Percentiles rank a stretch among this genome's conserved stretches.
These are phyloP conservation scores for Sarcophaga subvicina DNA, from an alignment of 2,888 invertebrate genomes.

Conservation along the genomic window DNA sequence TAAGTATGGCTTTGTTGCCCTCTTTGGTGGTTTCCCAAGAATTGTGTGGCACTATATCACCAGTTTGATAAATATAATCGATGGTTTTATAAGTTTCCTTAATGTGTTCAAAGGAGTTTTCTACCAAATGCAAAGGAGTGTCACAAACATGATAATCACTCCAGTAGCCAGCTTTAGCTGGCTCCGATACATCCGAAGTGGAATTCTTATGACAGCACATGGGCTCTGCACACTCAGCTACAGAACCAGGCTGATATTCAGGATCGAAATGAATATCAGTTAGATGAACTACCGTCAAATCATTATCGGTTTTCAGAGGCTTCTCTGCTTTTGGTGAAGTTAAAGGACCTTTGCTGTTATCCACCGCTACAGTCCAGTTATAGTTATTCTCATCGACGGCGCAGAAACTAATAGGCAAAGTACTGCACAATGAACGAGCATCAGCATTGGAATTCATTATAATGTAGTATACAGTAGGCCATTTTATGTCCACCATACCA, in stretches of 20 bases:
- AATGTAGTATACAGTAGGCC: conserved; percentile 86
- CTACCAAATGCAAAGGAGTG: conserved; percentile 86
- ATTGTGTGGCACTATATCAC: conserved; percentile 93
- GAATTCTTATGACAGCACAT: conserved; percentile 87
- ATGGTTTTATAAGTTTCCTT: conserved; percentile 84
- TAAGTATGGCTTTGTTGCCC: conserved; percentile 85
- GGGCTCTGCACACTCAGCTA: conserved; percentile 88
- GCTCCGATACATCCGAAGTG: conserved; percentile 40
- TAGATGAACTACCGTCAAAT: conserved; percentile 77
- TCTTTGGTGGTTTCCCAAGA: conserved; percentile 91
- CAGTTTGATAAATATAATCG: conserved; percentile 90
- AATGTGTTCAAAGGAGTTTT: conserved; percentile 86
- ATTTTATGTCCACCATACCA: conserved; percentile 85
- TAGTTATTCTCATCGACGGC: conserved; percentile 73
- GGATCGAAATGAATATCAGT: conserved; percentile 90
- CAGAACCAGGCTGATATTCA: conserved; percentile 86
- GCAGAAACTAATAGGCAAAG: conserved; percentile 77
- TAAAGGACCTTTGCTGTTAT: conserved; percentile 70
- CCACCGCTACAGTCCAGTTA: conserved; percentile 74
- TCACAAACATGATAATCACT: conserved; percentile 92
- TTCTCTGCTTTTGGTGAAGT: conserved; percentile 74
- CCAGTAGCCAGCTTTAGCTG: conserved; percentile 87
- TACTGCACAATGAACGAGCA: conserved; percentile 81
- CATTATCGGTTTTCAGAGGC: conserved; percentile 72
- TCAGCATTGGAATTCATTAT: conserved; percentile 82